These are phyloP conservation scores for Callipepla californica DNA, from an alignment of 2,113 vertebrate species.

Conservation along the genomic window DNA sequence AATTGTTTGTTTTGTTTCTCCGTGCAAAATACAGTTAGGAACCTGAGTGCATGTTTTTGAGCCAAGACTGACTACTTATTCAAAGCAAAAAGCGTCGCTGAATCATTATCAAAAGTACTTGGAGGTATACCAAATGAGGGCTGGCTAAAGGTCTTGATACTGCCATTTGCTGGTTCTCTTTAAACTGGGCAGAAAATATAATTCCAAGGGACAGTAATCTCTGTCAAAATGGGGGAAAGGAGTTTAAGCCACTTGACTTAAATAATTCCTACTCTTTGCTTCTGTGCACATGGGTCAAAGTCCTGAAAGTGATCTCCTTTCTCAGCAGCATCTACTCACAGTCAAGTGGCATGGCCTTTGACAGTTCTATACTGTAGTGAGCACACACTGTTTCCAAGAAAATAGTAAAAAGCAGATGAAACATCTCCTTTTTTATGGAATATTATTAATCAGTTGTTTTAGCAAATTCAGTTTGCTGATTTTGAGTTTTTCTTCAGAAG, in stretches of 20 bases:
- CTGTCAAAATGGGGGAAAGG: not conserved
- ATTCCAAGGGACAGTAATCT: not conserved
- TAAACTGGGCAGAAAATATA: not conserved
- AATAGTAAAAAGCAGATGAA: not conserved
- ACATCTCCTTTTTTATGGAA: not conserved
- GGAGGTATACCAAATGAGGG: not conserved
- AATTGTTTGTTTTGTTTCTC: not conserved
- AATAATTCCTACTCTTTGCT: not conserved
- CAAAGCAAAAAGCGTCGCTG: not conserved
- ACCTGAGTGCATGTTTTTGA: not conserved
- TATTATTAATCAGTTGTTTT: not conserved
- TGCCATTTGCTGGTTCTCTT: not conserved
- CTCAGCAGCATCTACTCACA: not conserved
- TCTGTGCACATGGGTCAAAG: not conserved
- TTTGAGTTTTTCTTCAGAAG: not conserved
- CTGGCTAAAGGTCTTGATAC: not conserved
- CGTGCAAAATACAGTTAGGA: not conserved
- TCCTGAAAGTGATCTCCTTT: not conserved
- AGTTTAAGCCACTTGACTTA: not conserved
- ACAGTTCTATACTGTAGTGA: constrained; percentile 1
- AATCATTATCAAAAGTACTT: constrained; percentile 19
- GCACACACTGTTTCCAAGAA: not conserved
- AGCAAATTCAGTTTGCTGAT: not conserved
- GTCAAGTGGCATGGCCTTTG: not conserved
- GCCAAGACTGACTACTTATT: not conserved